phyloP scores from a whole-genome alignment of 2,113 vertebrate genomes.

The Oxyura jamaicensis region DNA sequence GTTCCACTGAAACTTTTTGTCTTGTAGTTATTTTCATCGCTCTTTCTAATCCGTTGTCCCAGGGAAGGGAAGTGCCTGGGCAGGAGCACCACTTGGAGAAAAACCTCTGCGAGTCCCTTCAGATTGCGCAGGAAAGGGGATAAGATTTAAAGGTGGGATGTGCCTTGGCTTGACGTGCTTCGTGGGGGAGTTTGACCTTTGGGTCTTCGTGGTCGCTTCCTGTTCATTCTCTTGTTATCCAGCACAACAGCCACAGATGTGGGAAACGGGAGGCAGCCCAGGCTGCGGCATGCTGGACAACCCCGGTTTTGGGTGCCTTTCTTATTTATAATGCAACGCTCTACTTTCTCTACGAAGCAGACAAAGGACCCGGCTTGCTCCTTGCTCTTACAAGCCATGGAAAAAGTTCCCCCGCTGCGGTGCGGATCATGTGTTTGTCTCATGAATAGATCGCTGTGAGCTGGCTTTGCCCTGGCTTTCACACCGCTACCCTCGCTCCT shows the following conservation, averaged over 20 bases:
- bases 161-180: background rate
- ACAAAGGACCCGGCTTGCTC: slow-evolving; percentile 22
- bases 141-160: background rate
- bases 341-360: background rate
- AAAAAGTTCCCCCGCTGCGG: slow-evolving; percentile 33
- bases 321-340: background rate
- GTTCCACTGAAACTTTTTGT: background rate
- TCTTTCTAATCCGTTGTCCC: slow-evolving; percentile 30
- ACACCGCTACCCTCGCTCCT: background rate
- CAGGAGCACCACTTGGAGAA: background rate
- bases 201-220: background rate
- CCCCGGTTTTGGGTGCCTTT: background rate
- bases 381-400: slow-evolving; percentile 26
- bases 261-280: background rate
- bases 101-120: background rate
- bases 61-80: background rate
- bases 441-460: background rate
- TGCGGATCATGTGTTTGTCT: slow-evolving; percentile 30
- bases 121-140: background rate
- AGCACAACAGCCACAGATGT: background rate
- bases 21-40: background rate
- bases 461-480: background rate
- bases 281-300: background rate
- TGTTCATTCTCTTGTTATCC: background rate
- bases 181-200: background rate